Conservation (phyloP, 2,113 vertebrate genomes). For the Macroglossus sobrinus region DNA sequence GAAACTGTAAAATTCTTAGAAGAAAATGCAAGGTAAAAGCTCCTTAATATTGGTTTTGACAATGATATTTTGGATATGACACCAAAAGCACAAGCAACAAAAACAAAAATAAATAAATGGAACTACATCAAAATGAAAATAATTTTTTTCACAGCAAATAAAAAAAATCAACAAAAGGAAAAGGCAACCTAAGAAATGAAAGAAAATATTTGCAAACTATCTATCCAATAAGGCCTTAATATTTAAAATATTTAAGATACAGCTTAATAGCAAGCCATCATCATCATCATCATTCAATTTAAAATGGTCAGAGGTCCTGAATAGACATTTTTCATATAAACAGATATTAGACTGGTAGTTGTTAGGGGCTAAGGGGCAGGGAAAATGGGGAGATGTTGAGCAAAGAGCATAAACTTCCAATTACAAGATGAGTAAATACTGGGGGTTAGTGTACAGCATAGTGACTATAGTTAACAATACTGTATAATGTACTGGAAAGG, state of each 20-base stretch:
- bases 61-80: background rate
- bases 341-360: background rate
- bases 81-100: background rate
- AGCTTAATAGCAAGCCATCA: background rate
- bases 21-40: background rate
- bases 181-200: background rate
- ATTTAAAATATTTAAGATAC: background rate
- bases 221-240: background rate
- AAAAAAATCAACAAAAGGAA: background rate
- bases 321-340: background rate
- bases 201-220: background rate
- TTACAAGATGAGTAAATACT: background rate
- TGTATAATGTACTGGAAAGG: background rate
- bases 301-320: background rate
- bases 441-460: background rate
- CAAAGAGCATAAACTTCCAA: background rate
- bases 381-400: background rate
- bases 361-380: background rate
- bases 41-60: background rate
- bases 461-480: background rate
- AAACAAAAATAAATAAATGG: background rate
- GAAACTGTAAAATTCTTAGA: background rate
- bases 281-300: background rate
- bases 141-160: background rate
- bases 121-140: background rate